Evolutionary conservation across 2,797 vertebrate genomes (phyloP).

Genomic region (Orientallactaga sibirica): DNA sequence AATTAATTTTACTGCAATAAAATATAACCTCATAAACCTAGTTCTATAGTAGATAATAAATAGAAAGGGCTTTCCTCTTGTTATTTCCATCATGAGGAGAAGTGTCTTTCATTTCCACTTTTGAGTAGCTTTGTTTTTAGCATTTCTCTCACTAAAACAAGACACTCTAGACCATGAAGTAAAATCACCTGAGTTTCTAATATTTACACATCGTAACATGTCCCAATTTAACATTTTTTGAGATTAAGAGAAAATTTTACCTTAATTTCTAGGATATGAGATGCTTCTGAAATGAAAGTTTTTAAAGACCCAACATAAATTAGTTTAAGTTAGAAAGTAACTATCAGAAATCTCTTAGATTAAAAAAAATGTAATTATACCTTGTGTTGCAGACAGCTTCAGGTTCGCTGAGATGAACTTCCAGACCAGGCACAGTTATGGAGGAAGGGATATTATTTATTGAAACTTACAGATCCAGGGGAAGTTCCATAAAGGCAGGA

Average conservation of each 20-base stretch:
- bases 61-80: background rate
- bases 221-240: background rate
- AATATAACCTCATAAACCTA: slow-evolving; percentile 36
- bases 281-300: background rate
- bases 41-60: background rate
- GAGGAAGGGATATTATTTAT: too few species aligned
- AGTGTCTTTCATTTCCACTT: background rate
- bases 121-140: background rate
- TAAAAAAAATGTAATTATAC: background rate
- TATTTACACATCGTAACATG: background rate
- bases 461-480: too few species aligned
- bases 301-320: background rate
- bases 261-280: slow-evolving; percentile 38
- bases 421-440: too few species aligned
- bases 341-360: slow-evolving; percentile 34
- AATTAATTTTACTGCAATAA: slow-evolving; percentile 41
- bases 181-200: background rate
- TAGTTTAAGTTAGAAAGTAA: background rate
- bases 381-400: too few species aligned
- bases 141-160: background rate
- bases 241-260: background rate
- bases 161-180: background rate
- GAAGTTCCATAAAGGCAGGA: too few species aligned
- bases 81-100: background rate
- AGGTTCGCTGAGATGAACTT: too few species aligned